Base-by-base conservation (phyloP, 2,888 invertebrate species). In the Sussaba pulchella region DNA sequence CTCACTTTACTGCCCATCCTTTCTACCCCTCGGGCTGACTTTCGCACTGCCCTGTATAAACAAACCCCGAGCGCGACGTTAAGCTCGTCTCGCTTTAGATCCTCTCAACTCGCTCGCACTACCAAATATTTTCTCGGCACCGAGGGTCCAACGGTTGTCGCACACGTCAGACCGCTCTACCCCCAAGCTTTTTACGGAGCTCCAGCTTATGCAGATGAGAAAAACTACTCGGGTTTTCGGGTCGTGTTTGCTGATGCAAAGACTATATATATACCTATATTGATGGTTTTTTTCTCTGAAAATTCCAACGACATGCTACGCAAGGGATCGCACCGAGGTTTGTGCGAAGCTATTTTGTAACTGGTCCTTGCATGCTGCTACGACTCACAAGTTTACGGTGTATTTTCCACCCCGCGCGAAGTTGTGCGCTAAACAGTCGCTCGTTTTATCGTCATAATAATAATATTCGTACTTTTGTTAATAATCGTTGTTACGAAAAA, bases 1-100 rank as follows among this genome's bases (percentile, higher is more conserved):
- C 41, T 74, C 69, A 21, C 64, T 9, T 26, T 74, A 19, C 63
- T 59, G 47, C 70, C 71, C 54, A 74, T 70, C 50, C 73, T 74
- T 64, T 66, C 45, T 41, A 59, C 17, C 64, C 43, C 70, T 36
- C 52, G 17, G 45, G 61, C 72, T 36, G 19, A 54, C 43, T 9
- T 41, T 14, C 52, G 12, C 47, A 41, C 59, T 69, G 54, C 50
- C 57, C 36, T 57, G 61, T 70, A 54, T 64, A 50, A 64, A 41
- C 17, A 19, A 66, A 12, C n/a, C 12, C 39, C n/a, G 36, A 31
- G 19, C 54, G 17, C 54, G 17, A 47, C 67, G 43, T 10, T 45
- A 57, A 43, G n/a, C n/a, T 31, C n/a, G 9, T 14, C 2, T 14
- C 26, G 10, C 54, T 54, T 26, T 2, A 41, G 5, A 1, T 39